These are phyloP conservation scores for Xylota sylvarum DNA, from an alignment of 2,888 invertebrate genomes.

Conservation along the genomic window DNA sequence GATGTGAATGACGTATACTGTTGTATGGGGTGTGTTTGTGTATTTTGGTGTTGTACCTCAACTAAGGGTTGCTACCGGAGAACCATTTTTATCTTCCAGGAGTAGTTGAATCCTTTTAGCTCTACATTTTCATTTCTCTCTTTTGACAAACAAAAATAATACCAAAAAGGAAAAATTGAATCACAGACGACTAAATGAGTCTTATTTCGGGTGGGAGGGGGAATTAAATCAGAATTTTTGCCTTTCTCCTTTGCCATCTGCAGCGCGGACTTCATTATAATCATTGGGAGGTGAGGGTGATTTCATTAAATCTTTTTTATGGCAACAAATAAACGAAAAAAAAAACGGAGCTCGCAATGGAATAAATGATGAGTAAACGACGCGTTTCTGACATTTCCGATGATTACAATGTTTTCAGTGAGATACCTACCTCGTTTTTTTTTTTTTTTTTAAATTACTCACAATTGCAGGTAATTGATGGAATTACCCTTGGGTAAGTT, in stretches of 20 bases:
- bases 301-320: constrained; percentile 72
- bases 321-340: constrained; percentile 55
- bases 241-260: constrained; percentile 45
- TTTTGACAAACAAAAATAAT: constrained; percentile 47
- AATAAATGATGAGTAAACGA: constrained; percentile 76
- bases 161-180: constrained; percentile 31
- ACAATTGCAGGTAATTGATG: constrained; percentile 73
- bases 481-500: constrained; percentile 67
- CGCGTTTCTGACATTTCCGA: constrained; percentile 75
- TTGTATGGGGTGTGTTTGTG: neutral
- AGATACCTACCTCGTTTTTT: constrained; percentile 15
- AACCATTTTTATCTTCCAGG: constrained; percentile 40
- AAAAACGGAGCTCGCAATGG: constrained; percentile 68
- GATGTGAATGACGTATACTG: too few relatives aligned
- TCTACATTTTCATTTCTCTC: constrained; percentile 45
- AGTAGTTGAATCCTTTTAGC: constrained; percentile 70
- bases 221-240: constrained; percentile 66
- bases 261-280: constrained; percentile 61
- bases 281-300: constrained; percentile 46
- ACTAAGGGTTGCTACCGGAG: constrained; percentile 50
- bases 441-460: constrained; percentile 48
- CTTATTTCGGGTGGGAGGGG: constrained; percentile 13
- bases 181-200: constrained; percentile 54
- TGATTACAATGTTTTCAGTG: constrained; percentile 74
- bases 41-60: constrained; percentile 6